Evolutionary conservation across 2,797 vertebrate species (phyloP), one percentile per base, ranked within the genome.

Genomic region (Leptatherina wallacei): DNA sequence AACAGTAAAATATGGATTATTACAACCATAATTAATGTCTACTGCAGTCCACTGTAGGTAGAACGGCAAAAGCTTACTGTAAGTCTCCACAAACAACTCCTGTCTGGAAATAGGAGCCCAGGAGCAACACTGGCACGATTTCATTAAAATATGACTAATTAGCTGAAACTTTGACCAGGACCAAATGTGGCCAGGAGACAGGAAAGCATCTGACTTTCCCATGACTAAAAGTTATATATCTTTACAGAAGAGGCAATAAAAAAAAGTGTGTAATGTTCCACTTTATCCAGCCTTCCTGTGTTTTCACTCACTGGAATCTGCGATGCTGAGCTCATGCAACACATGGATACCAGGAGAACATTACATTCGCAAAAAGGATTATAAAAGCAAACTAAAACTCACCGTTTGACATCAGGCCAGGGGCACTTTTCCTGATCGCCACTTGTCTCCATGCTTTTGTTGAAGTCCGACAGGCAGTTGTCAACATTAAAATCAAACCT

Each of bases 371-470:
- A 33, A n/a, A 32, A 52, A 52, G 20, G 36, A 62, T 49, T 32
- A 22, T 7, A 4, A 29, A 49, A n/a, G 27, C 33, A 61, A 44
- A 33, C 12, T 11, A 13, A 40, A 10, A 69, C 69, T 61, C 71
- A 94, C 93, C 63, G 3, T 91, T 86, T 94, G 3, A 78, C 82
- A 9, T 36, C 27, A 0, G 94, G 93, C 94, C 94, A 95, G 0
- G 91, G 88, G 52, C 94, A 95, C 1, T 32, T 56, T 8, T 80
- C 55, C 56, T 71, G 52, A 56, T 90, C 92, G 54, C 86, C 80
- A 6, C 58, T 90, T 0, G 42, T 63, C 63, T 86, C 81, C 92
- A 95, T 91, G 69, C 35, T 83, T n/a, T 32, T 54, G 62, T 79
- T 89, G 82, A 94, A 95, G 14, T 65, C 32, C 0, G 77, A 80